Percentiles rank a stretch among this genome's conserved stretches.
Conservation (phyloP, 2,888 invertebrate genomes). For the Nomada ruficornis region DNA sequence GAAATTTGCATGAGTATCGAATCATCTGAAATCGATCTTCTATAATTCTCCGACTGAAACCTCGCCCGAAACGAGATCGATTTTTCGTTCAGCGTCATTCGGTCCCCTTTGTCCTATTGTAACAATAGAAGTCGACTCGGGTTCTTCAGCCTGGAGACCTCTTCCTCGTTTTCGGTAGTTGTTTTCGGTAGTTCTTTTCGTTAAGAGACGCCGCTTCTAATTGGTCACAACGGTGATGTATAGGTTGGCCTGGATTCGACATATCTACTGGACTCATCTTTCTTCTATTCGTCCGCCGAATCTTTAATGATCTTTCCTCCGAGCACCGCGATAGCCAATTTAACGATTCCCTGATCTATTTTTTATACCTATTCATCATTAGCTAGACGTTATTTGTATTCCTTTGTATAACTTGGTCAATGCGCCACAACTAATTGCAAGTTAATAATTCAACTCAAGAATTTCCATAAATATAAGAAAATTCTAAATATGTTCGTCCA, state of each 20-base stretch:
- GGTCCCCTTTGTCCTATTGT: constrained; percentile 39
- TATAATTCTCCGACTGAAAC: background rate
- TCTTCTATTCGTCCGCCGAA: constrained; percentile 46
- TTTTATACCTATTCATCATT: constrained; percentile 73
- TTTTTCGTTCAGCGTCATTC: constrained; percentile 15
- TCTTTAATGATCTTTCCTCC: constrained; percentile 54
- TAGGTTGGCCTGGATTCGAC: constrained; percentile 72
- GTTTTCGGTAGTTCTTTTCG: constrained; percentile 44
- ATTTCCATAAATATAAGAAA: too few relatives aligned
- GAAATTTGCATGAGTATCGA: background rate
- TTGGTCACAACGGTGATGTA: constrained; percentile 79
- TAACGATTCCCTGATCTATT: constrained; percentile 75
- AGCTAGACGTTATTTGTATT: constrained; percentile 56
- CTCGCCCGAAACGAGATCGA: constrained; percentile 5
- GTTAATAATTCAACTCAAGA: background rate
- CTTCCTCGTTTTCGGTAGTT: constrained; percentile 47
- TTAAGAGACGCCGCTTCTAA: constrained; percentile 71
- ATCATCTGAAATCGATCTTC: background rate
- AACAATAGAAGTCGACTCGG: constrained; percentile 36
- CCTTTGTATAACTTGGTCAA: constrained; percentile 35
- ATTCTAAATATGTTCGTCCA: too few relatives aligned
- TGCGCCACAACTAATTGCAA: background rate
- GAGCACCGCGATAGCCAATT: constrained; percentile 74
- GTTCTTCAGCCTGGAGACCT: constrained; percentile 7
- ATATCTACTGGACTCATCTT: constrained; percentile 79